Evolutionary conservation across 2,797 vertebrate genomes (phyloP), one percentile per base, ranked within the genome.

Genomic region (Huso huso): DNA sequence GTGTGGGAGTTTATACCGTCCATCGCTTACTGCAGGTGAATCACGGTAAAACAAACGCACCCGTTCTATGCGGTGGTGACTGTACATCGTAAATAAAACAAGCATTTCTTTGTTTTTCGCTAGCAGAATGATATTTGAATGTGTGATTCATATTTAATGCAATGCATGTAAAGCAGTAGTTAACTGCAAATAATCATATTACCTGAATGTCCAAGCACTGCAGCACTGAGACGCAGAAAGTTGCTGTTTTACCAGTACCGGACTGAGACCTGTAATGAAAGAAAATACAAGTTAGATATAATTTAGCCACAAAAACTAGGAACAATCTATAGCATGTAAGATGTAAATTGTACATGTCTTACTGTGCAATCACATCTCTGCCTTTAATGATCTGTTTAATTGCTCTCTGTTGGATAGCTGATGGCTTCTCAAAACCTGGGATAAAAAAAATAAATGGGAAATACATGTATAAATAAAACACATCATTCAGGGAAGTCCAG

Each of bases 301-400:
- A 4, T 37, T 37, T 37, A 37, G 37, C n/a, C 9, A 50, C n/a
- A 37, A 61, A 15, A 10, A 1, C 8, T 7, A 11, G 7, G 48
- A 9, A 62, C 6, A 48, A 49, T 4, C 8, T 15, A 67, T 3
- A 70, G 0, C 9, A 37, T 37, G 37, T 1, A 13, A 1, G 1
- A 0, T 2, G 8, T 12, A 6, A n/a, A 51, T 11, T 11, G 8
- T 13, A 48, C 52, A 1, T 1, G 10, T 84, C 94, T 92, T 80
- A 99, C 96, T 99, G 96, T 2, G 96, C 95, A 13, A 99, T 99
- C 76, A 99, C 96, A 7, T 99, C 95, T 72, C 96, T 76, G 6
- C 96, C 96, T 78, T 99, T 99, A 77, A 99, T 98, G 70, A 98
- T 98, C 84, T 99, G 96, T 74, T 98, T 99, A 80, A 98, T 99